Conservation (phyloP, 2,888 invertebrate species). For the Drosophila kuntzei region DNA sequence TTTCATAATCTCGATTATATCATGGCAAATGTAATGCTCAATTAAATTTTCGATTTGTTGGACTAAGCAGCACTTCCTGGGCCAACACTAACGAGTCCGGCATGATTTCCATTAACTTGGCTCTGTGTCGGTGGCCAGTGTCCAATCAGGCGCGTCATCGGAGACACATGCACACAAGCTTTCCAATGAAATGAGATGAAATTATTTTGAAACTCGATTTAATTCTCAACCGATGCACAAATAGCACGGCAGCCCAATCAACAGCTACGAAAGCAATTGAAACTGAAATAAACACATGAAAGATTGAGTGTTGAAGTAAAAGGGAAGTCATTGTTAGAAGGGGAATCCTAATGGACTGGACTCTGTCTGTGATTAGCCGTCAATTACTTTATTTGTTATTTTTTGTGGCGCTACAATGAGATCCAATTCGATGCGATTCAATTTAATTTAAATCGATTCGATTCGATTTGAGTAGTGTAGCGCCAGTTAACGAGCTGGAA, state of each 20-base stretch:
- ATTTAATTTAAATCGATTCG: conserved; percentile 21
- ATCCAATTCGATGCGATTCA: conserved; percentile 22
- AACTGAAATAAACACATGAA: conserved; percentile 28
- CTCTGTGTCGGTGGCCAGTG: conserved; percentile 22
- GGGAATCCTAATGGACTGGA: conserved; percentile 46
- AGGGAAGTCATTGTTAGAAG: not conserved
- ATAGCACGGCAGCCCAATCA: conserved; percentile 29
- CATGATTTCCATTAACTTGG: conserved; percentile 44
- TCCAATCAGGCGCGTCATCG: conserved; percentile 53
- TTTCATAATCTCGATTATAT: conserved; percentile 45
- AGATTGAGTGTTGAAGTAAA: conserved; percentile 25
- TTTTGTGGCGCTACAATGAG: conserved; percentile 18
- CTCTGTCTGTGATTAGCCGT: conserved; percentile 69
- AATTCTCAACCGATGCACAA: conserved; percentile 37
- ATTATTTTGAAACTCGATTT: conserved; percentile 47
- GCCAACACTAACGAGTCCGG: conserved; percentile 28
- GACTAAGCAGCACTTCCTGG: conserved; percentile 55
- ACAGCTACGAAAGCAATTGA: conserved; percentile 15
- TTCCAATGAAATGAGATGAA: conserved; percentile 12
- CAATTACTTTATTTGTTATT: conserved; percentile 73
- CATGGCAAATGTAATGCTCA: conserved; percentile 31
- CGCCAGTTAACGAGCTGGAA: conserved; percentile 38
- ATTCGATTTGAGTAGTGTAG: conserved; percentile 27
- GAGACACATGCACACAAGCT: conserved; percentile 23
- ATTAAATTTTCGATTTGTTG: conserved; percentile 50